These are phyloP conservation scores for Hyposoter didymator DNA, from an alignment of 2,888 invertebrate genomes.

Conservation along the genomic window DNA sequence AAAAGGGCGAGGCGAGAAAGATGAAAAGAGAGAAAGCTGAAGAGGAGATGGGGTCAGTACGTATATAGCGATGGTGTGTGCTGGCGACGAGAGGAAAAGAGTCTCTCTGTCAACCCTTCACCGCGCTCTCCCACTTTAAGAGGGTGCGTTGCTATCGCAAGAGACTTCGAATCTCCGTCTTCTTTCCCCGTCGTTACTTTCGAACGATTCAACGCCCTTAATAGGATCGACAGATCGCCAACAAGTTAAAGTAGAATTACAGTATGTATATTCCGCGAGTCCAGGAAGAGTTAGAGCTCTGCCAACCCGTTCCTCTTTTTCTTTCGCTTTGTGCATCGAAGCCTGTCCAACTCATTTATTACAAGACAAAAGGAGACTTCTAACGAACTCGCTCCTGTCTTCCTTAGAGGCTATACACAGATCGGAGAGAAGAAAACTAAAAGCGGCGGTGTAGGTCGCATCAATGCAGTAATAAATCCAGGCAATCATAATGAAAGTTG, in stretches of 20 bases:
- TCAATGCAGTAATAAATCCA: conserved; percentile 50
- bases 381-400: conserved; percentile 52
- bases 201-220: conserved; percentile 68
- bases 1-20: conserved; percentile 57
- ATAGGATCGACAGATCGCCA: conserved; percentile 70
- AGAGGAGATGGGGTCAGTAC: conserved; percentile 52
- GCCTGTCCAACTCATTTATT: conserved; percentile 48
- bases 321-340: conserved; percentile 29
- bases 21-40: conserved; percentile 36
- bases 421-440: conserved; percentile 6
- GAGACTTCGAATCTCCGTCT: conserved; percentile 34
- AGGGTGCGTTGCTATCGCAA: conserved; percentile 45
- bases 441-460: conserved; percentile 31
- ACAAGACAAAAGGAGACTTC: conserved; percentile 58
- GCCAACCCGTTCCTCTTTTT: conserved; percentile 7
- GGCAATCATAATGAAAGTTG: conserved; percentile 37
- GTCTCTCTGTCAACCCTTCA: conserved; percentile 71
- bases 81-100: conserved; percentile 40
- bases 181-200: conserved; percentile 64
- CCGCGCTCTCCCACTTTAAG: conserved; percentile 59
- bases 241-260: conserved; percentile 69
- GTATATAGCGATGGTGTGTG: conserved; percentile 11
- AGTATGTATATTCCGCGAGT: conserved; percentile 42
- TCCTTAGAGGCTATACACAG: conserved; percentile 30
- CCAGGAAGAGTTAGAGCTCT: conserved; percentile 9